Conservation (phyloP, 2,888 invertebrate species). For the Drosophila subquinaria region DNA sequence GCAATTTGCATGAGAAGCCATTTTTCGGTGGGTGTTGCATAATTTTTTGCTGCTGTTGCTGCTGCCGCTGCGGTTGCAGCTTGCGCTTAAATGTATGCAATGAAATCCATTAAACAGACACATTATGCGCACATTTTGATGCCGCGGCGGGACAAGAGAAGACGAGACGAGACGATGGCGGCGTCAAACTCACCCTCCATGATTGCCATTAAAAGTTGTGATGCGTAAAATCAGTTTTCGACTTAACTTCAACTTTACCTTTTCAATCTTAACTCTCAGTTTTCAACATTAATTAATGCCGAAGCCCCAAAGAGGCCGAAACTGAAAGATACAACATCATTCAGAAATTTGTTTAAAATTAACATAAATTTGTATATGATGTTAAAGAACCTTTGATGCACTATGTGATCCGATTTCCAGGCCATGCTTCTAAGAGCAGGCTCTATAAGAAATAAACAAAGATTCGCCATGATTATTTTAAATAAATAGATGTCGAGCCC, state of each 20-base stretch:
- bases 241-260: conserved; percentile 1
- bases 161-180: neutral
- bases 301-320: neutral
- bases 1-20: conserved; percentile 69
- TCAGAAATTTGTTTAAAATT: neutral
- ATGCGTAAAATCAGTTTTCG: conserved; percentile 69
- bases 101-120: conserved; percentile 63
- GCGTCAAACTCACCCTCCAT: conserved; percentile 24
- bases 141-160: conserved; percentile 18
- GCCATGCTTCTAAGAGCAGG: too few relatives aligned
- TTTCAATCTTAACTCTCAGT: conserved; percentile 32
- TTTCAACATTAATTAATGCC: conserved; percentile 35
- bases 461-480: too few relatives aligned
- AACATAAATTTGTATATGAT: neutral
- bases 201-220: conserved; percentile 69
- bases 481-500: too few relatives aligned
- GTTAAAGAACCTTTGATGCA: too few relatives aligned
- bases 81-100: conserved; percentile 56
- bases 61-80: conserved; percentile 29
- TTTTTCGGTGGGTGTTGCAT: conserved; percentile 70
- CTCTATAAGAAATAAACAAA: too few relatives aligned
- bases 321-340: neutral
- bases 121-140: conserved; percentile 70
- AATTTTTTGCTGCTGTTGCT: conserved; percentile 39
- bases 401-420: too few relatives aligned